phyloP scores from a whole-genome alignment of 2,113 vertebrate species.

The Myotis davidii region DNA sequence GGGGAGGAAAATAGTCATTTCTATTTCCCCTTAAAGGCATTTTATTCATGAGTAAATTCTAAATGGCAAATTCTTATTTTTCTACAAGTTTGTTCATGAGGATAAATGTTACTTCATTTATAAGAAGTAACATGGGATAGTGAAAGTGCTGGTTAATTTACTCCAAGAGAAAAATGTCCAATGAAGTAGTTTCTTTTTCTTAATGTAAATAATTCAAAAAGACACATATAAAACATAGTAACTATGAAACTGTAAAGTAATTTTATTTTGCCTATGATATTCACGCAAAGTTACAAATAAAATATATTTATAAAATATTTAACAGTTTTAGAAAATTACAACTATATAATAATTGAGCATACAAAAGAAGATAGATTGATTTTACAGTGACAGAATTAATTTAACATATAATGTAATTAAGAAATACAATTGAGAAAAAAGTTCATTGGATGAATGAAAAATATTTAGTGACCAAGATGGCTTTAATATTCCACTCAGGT shows the following conservation, averaged over 20 bases:
- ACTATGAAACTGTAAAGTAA: not conserved
- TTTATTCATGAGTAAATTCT: slow-evolving; percentile 73
- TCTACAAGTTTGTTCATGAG: slow-evolving; percentile 62
- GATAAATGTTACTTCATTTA: slow-evolving; percentile 61
- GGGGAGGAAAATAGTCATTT: slow-evolving; percentile 59
- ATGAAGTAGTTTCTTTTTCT: not conserved
- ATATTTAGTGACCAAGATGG: not conserved
- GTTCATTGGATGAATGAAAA: not conserved
- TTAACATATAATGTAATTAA: not conserved
- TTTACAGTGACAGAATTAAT: not conserved
- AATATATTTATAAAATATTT: not conserved
- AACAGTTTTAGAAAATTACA: not conserved
- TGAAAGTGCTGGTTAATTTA: slow-evolving; percentile 53
- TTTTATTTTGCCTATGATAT: not conserved
- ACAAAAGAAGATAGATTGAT: not conserved
- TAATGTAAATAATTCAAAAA: slow-evolving; percentile 36
- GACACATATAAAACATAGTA: not conserved
- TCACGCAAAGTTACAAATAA: not conserved
- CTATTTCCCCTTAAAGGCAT: slow-evolving; percentile 66
- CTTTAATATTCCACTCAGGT: not conserved
- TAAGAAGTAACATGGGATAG: slow-evolving; percentile 46
- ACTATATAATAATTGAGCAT: not conserved
- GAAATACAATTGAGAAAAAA: not conserved
- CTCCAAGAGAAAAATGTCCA: slow-evolving; percentile 13
- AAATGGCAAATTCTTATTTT: slow-evolving; percentile 69